A percentile compares a stretch with the other conserved stretches of the same genome.
Evolutionary conservation across 2,888 invertebrate genomes (phyloP).

Genomic region (Ophioninae sp.): DNA sequence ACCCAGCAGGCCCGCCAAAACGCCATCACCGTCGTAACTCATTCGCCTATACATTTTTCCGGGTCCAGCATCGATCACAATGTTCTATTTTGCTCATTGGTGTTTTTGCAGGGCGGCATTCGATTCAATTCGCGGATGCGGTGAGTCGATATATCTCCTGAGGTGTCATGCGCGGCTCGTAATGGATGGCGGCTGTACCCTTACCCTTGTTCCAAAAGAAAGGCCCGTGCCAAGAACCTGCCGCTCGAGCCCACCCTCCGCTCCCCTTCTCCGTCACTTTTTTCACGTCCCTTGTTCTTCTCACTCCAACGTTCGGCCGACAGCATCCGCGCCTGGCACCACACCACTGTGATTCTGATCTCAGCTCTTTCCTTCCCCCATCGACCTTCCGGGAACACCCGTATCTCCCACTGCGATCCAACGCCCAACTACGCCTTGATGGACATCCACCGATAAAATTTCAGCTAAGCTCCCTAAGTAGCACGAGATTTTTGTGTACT

Average conservation of each 20-base stretch:
- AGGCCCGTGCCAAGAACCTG: conserved; percentile 77
- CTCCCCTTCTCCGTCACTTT: conserved; percentile 65
- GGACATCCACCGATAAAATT: conserved; percentile 5
- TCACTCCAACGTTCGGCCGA: conserved; percentile 48
- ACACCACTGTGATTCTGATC: conserved; percentile 57
- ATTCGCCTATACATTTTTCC: conserved; percentile 79
- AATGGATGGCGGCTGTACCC: conserved; percentile 80
- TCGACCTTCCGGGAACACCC: conserved; percentile 25
- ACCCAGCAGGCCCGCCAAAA: conserved; percentile 18
- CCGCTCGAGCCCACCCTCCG: conserved; percentile 63
- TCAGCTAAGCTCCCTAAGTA: not conserved
- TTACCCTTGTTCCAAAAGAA: conserved; percentile 77
- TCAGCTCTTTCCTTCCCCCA: conserved; percentile 62
- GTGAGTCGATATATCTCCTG: conserved; percentile 79
- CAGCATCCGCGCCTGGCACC: conserved; percentile 50
- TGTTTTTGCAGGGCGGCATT: conserved; percentile 79
- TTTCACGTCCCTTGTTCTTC: conserved; percentile 63
- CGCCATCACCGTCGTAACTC: conserved; percentile 71
- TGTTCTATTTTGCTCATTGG: conserved; percentile 81
- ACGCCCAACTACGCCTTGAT: conserved; percentile 22
- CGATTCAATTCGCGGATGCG: conserved; percentile 81
- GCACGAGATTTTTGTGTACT: not conserved
- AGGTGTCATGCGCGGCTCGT: conserved; percentile 79
- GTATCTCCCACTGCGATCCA: conserved; percentile 33
- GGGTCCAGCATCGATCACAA: conserved; percentile 78